Percentiles rank a stretch among this genome's conserved stretches.
phyloP scores from a whole-genome alignment of 1,140 invertebrate genomes.

The Mya arenaria region DNA sequence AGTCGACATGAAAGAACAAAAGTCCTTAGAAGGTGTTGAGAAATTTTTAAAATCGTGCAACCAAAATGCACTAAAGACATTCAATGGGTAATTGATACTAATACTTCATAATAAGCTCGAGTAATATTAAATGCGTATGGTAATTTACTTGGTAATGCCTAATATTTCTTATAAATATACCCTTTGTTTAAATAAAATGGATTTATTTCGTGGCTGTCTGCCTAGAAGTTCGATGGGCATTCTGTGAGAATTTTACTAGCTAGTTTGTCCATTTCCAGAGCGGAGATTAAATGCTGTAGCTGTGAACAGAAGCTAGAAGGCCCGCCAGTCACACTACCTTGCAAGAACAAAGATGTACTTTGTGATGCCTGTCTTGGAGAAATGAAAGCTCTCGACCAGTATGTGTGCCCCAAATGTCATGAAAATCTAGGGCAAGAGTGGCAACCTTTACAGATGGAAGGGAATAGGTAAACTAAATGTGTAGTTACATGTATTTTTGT shows the following conservation, averaged over 20 bases:
- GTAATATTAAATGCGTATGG: neutral
- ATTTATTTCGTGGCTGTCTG: neutral
- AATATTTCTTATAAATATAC: neutral
- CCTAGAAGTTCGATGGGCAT: neutral
- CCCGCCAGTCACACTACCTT: neutral
- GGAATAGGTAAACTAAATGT: no score
- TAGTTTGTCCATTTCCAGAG: neutral
- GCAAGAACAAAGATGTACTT: neutral
- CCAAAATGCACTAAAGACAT: constrained; percentile 49
- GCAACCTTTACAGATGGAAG: no score
- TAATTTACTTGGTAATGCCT: neutral
- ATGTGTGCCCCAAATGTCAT: neutral
- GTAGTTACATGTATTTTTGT: no score
- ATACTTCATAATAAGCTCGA: neutral
- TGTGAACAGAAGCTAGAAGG: neutral
- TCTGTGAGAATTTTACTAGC: neutral
- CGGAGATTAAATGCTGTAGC: neutral
- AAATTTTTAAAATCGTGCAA: constrained; percentile 61
- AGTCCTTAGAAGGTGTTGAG: constrained; percentile 52
- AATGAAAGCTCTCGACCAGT: neutral
- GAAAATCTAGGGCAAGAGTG: neutral
- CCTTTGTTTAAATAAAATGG: neutral
- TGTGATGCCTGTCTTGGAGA: neutral
- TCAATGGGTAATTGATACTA: constrained; percentile 49
- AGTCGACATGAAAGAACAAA: constrained; percentile 54